Conservation (phyloP, 1,140 invertebrate genomes). For the Homalodisca vitripennis region DNA sequence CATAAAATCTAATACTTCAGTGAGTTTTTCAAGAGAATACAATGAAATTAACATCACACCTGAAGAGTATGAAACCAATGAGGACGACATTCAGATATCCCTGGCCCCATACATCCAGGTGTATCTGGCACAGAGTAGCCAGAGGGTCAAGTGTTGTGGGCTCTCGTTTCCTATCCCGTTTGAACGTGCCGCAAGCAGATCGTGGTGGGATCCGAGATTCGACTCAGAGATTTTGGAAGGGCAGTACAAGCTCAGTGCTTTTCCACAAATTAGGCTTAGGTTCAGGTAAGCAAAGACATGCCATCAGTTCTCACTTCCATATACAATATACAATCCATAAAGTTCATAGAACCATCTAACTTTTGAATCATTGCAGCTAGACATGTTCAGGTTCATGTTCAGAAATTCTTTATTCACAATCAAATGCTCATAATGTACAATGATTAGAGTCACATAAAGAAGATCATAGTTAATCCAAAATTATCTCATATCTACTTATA, state of each 20-base stretch:
- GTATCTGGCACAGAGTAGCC: conserved; percentile 68
- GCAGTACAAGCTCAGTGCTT: conserved; percentile 85
- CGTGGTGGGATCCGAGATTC: conserved; percentile 92
- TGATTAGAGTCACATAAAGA: no score
- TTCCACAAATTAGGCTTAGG: conserved; percentile 80
- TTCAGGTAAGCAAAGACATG: conserved; percentile 83
- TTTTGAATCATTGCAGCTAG: no score
- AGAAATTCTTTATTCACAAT: no score
- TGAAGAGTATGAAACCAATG: conserved; percentile 35
- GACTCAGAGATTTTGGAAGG: conserved; percentile 91
- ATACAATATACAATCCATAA: no score
- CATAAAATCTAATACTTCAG: neutral
- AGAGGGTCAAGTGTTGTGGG: conserved; percentile 71
- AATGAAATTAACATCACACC: conserved; percentile 34
- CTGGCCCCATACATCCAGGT: conserved; percentile 75
- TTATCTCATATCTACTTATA: no score
- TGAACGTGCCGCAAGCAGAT: conserved; percentile 76
- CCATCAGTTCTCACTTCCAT: no score
- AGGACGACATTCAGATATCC: conserved; percentile 67
- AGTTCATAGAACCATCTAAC: no score
- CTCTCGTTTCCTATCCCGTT: conserved; percentile 77
- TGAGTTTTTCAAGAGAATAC: conserved; percentile 37
- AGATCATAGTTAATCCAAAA: no score
- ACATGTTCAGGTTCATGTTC: no score
- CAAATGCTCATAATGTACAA: no score